Base-by-base conservation (phyloP, 1,140 invertebrate species). In the Anadara kagoshimensis region DNA sequence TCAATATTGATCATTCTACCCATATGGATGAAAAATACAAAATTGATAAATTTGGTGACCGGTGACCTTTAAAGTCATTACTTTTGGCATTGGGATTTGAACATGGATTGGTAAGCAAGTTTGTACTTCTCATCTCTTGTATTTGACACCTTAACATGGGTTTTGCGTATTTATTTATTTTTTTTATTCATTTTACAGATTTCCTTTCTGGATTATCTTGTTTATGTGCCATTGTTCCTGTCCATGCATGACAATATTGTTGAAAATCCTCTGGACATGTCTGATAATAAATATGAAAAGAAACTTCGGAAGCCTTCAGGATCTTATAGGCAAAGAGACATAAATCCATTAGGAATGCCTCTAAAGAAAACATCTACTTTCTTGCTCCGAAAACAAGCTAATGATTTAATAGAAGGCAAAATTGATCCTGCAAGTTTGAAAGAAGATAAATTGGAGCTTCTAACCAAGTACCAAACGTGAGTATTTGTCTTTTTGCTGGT, bases 241-340 rank as follows among this genome's bases (percentile, higher is more conserved):
- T 87, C 86, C 22, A 84, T 86, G 81, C 86, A 87, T 69, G 86
- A 87, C 73, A 85, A 85, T 69, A 87, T 87, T 47, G 77, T 78
- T 49, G 78, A 82, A 59, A 86, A 87, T 65, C 86, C 86, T 14
- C 65, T 87, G 43, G 85, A 87, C 69, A 86, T 86, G 83, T 84
- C 83, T 2, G 73, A 83, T 54, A 72, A 75, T 45, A 86, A 87
- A 69, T 86, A 87, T 70, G 69, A 73, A 16, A 20, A 58, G 12
- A 59, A 61, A 49, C 45, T 64, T 5, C 69, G 82, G 20, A 63
- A 71, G 43, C 70, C 75, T 4, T 83, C 81, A 0, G 81, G 81
- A 18, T 73, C 76, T 20, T 41, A 54, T 2, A 76, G 78, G 29
- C 86, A 88, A 65, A 58, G 85, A 49, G 86, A 88, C 71, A 79